Base-by-base conservation (phyloP, 2,797 vertebrate genomes). In the Chelon labrosus region DNA sequence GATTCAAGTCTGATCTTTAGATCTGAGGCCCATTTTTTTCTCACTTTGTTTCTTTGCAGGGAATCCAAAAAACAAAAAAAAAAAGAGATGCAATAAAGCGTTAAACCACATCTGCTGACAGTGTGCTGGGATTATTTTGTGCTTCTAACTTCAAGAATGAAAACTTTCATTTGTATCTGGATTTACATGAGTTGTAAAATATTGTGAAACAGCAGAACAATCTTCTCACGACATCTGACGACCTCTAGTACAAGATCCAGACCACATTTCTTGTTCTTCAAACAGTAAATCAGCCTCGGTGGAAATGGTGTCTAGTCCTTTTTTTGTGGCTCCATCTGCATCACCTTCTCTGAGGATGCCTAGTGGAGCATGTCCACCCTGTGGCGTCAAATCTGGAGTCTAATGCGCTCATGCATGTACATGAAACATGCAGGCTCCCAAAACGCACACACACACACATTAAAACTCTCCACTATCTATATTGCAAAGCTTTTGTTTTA, bases 361-460 rank as follows among this genome's bases (percentile, higher is more conserved):
- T 79, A 82, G n/a, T 78, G 81, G 75, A 90, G 85, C 91, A 80
- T 86, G 80, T 65, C 73, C 62, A 47, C 74, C 85, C 85, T 83
- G 86, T 59, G 75, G 86, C 0, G 89, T 74, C 77, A 88, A 89
- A 89, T 86, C 88, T 81, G 77, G 80, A 80, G 75, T 59, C 58
- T 53, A 64, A 80, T 71, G 65, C 82, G 62, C 46, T 76, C 83
- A 77, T 88, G 76, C 64, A 72, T 72, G 65, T 54, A 17, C 55
- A 16, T 37, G n/a, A 27, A 27, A 41, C 55, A 72, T 47, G 66
- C 25, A 81, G 81, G 69, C 53, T n/a, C 13, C 17, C 41, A 4
- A 31, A 54, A 54, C 35, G 46, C 46, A 49, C n/a, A 19, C 46
- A 46, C 46, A 47, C 46, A 49, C 41, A 60, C 53, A 70, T 7